phyloP scores from a whole-genome alignment of 2,113 vertebrate species.

The Bufo gargarizans region DNA sequence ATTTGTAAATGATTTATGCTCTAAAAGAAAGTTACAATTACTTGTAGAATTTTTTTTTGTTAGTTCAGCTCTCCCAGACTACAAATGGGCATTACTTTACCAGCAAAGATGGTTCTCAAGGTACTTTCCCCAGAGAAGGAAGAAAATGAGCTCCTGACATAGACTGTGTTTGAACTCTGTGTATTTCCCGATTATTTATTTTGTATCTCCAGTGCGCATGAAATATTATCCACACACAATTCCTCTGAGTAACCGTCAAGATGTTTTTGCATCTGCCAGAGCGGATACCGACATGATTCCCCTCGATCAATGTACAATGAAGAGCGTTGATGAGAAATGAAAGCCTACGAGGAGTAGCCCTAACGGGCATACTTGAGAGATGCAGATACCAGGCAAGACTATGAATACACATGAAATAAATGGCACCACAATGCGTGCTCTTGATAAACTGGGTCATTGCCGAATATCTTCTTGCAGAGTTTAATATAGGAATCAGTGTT shows the following conservation, averaged over 20 bases:
- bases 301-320: conserved; percentile 56
- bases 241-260: conserved; percentile 55
- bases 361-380: conserved; percentile 50
- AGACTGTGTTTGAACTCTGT: conserved; percentile 54
- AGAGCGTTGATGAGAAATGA: conserved; percentile 55
- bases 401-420: conserved; percentile 58
- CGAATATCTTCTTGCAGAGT: conserved; percentile 56
- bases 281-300: conserved; percentile 43
- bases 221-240: conserved; percentile 59
- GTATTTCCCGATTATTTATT: conserved; percentile 56
- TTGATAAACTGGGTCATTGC: conserved; percentile 58
- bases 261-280: conserved; percentile 50
- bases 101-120: conserved; percentile 10
- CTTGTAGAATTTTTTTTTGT: neutral
- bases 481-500: conserved; percentile 56
- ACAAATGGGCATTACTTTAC: conserved; percentile 42
- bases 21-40: conserved; percentile 23
- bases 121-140: conserved; percentile 43
- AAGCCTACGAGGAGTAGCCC: conserved; percentile 33
- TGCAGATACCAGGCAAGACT: conserved; percentile 53
- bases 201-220: conserved; percentile 50
- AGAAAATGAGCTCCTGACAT: conserved; percentile 57
- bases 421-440: conserved; percentile 52
- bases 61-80: neutral
- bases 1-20: neutral